Percentiles rank a stretch among this genome's conserved stretches.
Evolutionary conservation across 2,797 vertebrate species (phyloP).

Genomic region (Microcaecilia unicolor): DNA sequence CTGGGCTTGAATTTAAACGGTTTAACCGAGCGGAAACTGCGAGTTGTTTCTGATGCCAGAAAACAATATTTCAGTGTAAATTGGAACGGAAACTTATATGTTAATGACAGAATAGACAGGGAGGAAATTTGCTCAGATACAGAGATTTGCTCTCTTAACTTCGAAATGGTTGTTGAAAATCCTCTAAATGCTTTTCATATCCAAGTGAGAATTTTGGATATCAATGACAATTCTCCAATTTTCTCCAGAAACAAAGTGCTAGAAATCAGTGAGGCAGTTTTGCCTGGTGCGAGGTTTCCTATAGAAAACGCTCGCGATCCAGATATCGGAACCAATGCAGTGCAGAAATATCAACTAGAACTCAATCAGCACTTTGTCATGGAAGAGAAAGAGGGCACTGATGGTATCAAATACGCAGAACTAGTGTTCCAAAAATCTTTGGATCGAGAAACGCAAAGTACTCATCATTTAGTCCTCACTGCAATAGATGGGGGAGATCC

Average conservation of each 20-base stretch:
- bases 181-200: constrained; percentile 36
- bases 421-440: constrained; percentile 44
- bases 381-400: constrained; percentile 18
- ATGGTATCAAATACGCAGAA: constrained; percentile 28
- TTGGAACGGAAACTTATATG: constrained; percentile 32
- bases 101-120: constrained; percentile 41
- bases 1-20: constrained; percentile 32
- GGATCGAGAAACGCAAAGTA: constrained; percentile 45
- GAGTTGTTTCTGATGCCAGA: constrained; percentile 29
- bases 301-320: constrained; percentile 31
- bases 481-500: constrained; percentile 55
- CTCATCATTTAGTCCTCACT: constrained; percentile 41
- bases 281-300: constrained; percentile 21
- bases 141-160: constrained; percentile 24
- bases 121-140: constrained; percentile 35
- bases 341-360: constrained; percentile 27
- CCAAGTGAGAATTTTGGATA: constrained; percentile 37
- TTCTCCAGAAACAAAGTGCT: constrained; percentile 31
- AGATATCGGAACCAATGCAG: constrained; percentile 34
- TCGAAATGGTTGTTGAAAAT: constrained; percentile 35
- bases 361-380: constrained; percentile 37
- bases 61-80: constrained; percentile 37
- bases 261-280: constrained; percentile 19
- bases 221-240: constrained; percentile 47
- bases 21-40: constrained; percentile 31